phyloP scores from a whole-genome alignment of 2,797 vertebrate species.

The Falco concolor region DNA sequence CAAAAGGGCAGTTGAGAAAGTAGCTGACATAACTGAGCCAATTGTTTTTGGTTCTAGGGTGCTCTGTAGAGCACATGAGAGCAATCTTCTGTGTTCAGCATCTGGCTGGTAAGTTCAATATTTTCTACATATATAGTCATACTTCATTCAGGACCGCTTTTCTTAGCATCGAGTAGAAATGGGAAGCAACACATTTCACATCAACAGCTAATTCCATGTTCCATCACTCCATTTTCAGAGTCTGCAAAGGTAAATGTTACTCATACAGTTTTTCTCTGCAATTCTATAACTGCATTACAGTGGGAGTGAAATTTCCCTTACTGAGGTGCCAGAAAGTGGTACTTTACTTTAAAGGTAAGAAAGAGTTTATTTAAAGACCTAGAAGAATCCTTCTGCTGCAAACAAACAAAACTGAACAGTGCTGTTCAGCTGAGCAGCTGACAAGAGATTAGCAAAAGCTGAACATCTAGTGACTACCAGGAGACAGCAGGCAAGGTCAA shows the following conservation, averaged over 20 bases:
- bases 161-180: slow-evolving; percentile 12
- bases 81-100: slow-evolving; percentile 36
- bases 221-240: neutral
- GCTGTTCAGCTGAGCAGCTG: neutral
- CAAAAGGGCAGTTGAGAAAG: slow-evolving; percentile 39
- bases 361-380: neutral
- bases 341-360: neutral
- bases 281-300: neutral
- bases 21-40: slow-evolving; percentile 40
- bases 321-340: neutral
- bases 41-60: slow-evolving; percentile 40
- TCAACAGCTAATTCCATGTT: slow-evolving; percentile 6
- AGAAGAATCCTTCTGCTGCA: neutral
- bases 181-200: slow-evolving; percentile 20
- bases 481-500: neutral
- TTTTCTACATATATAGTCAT: slow-evolving; percentile 10
- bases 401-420: neutral
- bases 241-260: neutral
- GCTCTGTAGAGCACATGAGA: slow-evolving; percentile 18
- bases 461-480: neutral
- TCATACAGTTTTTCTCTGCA: neutral
- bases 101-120: slow-evolving; percentile 43
- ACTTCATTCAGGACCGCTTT: slow-evolving; percentile 43
- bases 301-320: neutral
- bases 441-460: neutral